phyloP scores from a whole-genome alignment of 2,797 vertebrate genomes.

The Choloepus didactylus region DNA sequence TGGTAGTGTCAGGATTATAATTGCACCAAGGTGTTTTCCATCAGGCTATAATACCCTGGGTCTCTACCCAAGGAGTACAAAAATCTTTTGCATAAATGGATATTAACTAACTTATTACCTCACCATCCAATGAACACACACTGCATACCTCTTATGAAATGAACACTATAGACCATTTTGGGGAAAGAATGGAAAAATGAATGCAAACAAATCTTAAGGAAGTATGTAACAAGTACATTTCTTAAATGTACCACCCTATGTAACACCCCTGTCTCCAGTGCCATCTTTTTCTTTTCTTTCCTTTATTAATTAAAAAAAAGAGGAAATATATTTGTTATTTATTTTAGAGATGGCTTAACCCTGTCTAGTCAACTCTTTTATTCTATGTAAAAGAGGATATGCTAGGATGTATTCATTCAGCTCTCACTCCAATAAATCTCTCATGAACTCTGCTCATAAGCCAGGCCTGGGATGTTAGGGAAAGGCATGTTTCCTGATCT shows the following conservation, averaged over 20 bases:
- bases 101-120: background rate
- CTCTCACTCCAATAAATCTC: rapidly evolving
- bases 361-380: background rate
- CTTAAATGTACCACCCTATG: background rate
- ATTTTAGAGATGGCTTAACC: background rate
- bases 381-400: background rate
- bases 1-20: background rate
- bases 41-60: too few species aligned
- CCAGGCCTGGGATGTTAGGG: background rate
- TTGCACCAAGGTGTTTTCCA: rapidly evolving
- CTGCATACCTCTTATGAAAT: background rate
- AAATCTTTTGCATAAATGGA: background rate
- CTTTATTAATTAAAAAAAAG: background rate
- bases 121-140: background rate
- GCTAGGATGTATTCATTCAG: background rate
- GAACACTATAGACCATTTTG: background rate
- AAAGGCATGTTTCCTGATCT: background rate
- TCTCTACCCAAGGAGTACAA: background rate
- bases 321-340: too few species aligned
- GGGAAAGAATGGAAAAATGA: background rate
- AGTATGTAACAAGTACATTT: background rate
- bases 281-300: background rate
- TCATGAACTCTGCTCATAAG: background rate
- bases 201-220: background rate
- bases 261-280: background rate